A percentile compares a stretch with the other conserved stretches of the same genome.
Conservation (phyloP, 2,113 vertebrate species). For the Ptyas mucosa region DNA sequence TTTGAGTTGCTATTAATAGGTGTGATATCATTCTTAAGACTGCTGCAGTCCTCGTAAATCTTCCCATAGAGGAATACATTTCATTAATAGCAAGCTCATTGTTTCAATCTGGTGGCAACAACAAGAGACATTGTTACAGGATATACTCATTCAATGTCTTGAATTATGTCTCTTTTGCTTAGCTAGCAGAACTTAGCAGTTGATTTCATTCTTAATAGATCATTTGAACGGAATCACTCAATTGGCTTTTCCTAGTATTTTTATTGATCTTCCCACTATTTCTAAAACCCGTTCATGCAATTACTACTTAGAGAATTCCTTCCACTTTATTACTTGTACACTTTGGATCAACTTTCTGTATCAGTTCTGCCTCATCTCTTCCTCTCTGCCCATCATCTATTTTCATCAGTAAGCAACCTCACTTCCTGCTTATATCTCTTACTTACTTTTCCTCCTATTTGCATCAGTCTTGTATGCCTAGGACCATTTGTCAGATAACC, state of each 20-base stretch:
- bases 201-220: not conserved
- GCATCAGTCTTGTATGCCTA: constrained; percentile 54
- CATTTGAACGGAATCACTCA: not conserved
- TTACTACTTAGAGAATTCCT: not conserved
- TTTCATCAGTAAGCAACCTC: constrained; percentile 52
- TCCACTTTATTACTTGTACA: constrained; percentile 21
- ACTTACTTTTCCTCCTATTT: constrained; percentile 42
- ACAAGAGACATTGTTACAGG: not conserved
- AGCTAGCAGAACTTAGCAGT: not conserved
- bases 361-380: constrained; percentile 43
- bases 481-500: constrained; percentile 32
- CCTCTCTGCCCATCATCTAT: constrained; percentile 39
- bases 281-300: constrained; percentile 32
- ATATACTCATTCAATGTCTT: not conserved
- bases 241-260: constrained; percentile 4
- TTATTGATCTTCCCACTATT: constrained; percentile 25
- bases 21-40: not conserved
- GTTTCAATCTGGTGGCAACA: not conserved
- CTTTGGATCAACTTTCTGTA: constrained; percentile 33
- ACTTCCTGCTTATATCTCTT: constrained; percentile 32
- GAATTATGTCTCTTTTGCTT: not conserved
- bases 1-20: not conserved
- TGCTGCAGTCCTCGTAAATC: not conserved
- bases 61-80: not conserved
- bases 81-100: not conserved